Base-by-base conservation (phyloP, 2,888 invertebrate genomes). In the Polydesmus complanatus region DNA sequence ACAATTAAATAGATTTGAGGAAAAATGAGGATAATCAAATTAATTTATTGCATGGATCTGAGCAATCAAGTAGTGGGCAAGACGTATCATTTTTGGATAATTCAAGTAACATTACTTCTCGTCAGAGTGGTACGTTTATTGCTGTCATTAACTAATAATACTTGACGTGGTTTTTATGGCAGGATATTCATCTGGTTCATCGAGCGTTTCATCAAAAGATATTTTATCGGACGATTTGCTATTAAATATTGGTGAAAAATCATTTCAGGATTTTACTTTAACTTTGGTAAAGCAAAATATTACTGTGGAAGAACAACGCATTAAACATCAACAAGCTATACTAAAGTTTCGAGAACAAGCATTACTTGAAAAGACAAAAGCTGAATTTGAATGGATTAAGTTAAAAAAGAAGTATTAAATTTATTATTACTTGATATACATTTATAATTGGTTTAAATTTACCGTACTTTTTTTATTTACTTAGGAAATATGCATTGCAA, bases 261-360 rank as follows among this genome's bases (percentile, higher is more conserved):
- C 72, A 26, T 74, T 74, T 64, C 71, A 69, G 58, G 68, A 70
- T 60, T 74, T 75, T 64, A 73, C 73, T 3, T 68, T 71, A 25
- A 72, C 72, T 57, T 73, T 75, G 69, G 73, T 74, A 1, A 66
- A 68, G 54, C 72, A 73, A 66, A 71, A 72, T 64, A 80, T 83
- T 66, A 81, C 80, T 70, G 83, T 83, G 67, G 85, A 86, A 72
- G 81, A 82, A 66, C 74, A 78, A 19, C 76, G 84, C 68, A 79
- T 82, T 1, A 80, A 83, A 67, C 81, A 85, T 71, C 77, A 85
- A 67, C 78, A 80, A 64, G 78, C 81, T 53, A 73, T 84, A 51
- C 75, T 86, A 54, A 81, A 82, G 70, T 78, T 84, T 59, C 77
- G 83, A 5, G 84, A 85, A 70, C 81, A 82, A 68, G 79, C 82